Base-by-base conservation (phyloP, 1,140 invertebrate species). In the Hormaphis cornu region DNA sequence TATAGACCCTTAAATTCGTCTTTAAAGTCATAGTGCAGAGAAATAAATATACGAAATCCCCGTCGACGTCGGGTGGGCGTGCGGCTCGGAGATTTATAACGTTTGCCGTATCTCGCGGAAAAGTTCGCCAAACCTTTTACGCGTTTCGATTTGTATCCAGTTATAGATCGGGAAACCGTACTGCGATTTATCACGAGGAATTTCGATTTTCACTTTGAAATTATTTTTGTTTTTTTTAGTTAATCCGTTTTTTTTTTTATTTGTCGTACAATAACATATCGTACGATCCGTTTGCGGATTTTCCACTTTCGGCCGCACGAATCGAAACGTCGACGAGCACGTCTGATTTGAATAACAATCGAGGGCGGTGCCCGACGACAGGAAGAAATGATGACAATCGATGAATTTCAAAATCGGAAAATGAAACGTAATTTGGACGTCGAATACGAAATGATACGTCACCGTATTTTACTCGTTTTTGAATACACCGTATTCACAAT, bases 121-220 rank as follows among this genome's bases (percentile, higher is more conserved):
- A 61, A 30, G 26, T 61, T 61, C 40, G 58, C 58, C 58, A 61
- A 46, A 61, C 58, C 58, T 61, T 46, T 61, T 61, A 61, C 58
- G 40, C 46, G 58, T 61, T 61, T 30, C 40, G 40, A 61, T 61
- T 61, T 61, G 40, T 61, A 61, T 61, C 40, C 42, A 30, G 58
- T 14, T 6, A 61, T 61, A 30, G 40, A 61, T 61, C 22, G 37
- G 16, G 46, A 44, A 61, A 37, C 37, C 18, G 28, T 61, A 61
- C 37, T n/a, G n/a, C n/a, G n/a, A 61, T 61, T 61, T 46, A 61
- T 61, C 40, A 61, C 58, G 40, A 14, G 5, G n/a, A 30, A 28
- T 61, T 42, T 30, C 8, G 40, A 14, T 46, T n/a, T 24, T 58
- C 54, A 40, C 33, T 58, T 58, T 58, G 20, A 20, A 30, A 61